Percentiles rank a stretch among this genome's conserved stretches.
These are phyloP conservation scores for Morpho helenor DNA, from an alignment of 2,888 invertebrate species.

Conservation along the genomic window DNA sequence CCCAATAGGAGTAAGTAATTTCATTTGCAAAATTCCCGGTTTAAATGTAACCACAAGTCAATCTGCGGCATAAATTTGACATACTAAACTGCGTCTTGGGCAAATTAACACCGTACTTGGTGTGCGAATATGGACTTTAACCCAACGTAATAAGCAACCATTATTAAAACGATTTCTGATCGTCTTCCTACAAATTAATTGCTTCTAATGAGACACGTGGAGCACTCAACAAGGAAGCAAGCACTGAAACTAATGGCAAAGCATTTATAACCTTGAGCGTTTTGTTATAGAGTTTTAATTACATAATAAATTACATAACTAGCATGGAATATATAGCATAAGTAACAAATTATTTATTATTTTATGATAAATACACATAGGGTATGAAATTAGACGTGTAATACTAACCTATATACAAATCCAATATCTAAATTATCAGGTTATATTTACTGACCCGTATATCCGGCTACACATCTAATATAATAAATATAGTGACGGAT, in stretches of 20 bases:
- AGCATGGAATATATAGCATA: not conserved
- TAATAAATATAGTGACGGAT: no score
- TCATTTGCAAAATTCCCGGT: slow-evolving; percentile 9
- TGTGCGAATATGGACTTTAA: slow-evolving; percentile 22
- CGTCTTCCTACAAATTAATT: slow-evolving; percentile 52
- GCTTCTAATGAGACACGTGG: slow-evolving; percentile 57
- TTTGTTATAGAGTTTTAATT: not conserved
- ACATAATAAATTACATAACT: not conserved
- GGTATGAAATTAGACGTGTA: not conserved
- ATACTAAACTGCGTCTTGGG: slow-evolving; percentile 21
- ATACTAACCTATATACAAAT: not conserved
- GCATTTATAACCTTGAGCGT: slow-evolving; percentile 1
- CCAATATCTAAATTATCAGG: not conserved
- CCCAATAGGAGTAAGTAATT: slow-evolving; percentile 13
- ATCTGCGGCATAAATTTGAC: slow-evolving; percentile 30
- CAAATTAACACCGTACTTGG: slow-evolving; percentile 19
- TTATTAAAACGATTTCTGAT: slow-evolving; percentile 28
- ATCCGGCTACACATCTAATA: no score
- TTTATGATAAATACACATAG: not conserved
- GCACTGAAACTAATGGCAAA: not conserved
- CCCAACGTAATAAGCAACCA: slow-evolving; percentile 21
- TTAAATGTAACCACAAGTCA: slow-evolving; percentile 20
- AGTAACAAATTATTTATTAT: not conserved
- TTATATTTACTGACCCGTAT: not conserved
- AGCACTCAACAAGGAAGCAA: slow-evolving; percentile 26